Evolutionary conservation across 2,113 vertebrate genomes (phyloP), one percentile per base, ranked within the genome.

Genomic region (Bufo gargarizans): DNA sequence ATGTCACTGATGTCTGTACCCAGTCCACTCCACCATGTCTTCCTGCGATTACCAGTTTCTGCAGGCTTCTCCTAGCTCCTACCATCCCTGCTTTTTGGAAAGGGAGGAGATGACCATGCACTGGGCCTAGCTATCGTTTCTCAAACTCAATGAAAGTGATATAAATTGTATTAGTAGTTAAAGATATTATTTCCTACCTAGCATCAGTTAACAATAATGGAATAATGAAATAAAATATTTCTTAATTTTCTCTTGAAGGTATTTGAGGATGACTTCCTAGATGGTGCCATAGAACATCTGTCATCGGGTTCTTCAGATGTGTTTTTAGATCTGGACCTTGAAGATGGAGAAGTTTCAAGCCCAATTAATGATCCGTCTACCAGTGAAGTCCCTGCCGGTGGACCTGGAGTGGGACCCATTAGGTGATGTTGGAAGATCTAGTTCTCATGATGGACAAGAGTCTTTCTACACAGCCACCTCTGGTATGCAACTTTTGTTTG

Each of bases 331-430:
- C 93, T 93, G 1, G 93, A 19, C 0, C 92, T 8, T 90, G 89
- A 74, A 71, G 69, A 82, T 14, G 3, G 10, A 4, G 77, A 16
- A 3, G 13, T 0, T 0, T 55, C 47, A 17, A 3, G 49, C 4
- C 49, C 47, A 45, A 22, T 53, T 81, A 33, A 33, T 20, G 43
- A 19, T 0, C 9, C 43, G n/a, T 4, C 0, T 17, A 43, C 87
- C 80, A 74, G 20, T 45, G n/a, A 6, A 82, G 59, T n/a, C 6
- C 76, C 14, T 59, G 85, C 92, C 93, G 16, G 86, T 93, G 90
- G 96, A 95, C 14, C 91, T 97, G 90, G 97, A 97, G 90, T 97
- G 97, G 97, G 97, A 97, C 86, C 96, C 96, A 1, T 96, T 96
- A 0, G 97, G 96, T 3, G 97, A 97, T 43, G 92, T 97, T 6